Conservation (phyloP, 2,797 vertebrate species). For the Pteropus rufus region DNA sequence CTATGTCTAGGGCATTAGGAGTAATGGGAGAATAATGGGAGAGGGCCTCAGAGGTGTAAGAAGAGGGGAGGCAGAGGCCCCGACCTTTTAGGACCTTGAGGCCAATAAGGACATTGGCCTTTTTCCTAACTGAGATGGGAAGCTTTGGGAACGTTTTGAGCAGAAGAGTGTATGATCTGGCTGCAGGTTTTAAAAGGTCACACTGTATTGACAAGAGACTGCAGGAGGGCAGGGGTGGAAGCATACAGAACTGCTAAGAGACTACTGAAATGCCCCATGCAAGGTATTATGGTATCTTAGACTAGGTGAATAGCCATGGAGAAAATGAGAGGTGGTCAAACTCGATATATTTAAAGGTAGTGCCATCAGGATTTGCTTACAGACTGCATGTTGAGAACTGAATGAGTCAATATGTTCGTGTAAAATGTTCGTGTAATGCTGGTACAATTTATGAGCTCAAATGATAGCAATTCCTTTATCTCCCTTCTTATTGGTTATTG, state of each 20-base stretch:
- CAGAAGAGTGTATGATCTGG: neutral
- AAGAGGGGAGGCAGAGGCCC: neutral
- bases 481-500: neutral
- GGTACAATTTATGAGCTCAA: neutral
- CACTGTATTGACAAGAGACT: neutral
- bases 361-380: neutral
- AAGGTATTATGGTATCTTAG: neutral
- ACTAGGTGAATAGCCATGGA: neutral
- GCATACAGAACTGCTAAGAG: neutral
- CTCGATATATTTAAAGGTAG: neutral
- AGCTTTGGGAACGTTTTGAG: neutral
- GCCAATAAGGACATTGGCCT: neutral
- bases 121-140: neutral
- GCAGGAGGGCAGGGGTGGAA: neutral
- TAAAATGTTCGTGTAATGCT: neutral
- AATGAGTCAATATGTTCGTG: neutral
- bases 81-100: neutral
- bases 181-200: neutral
- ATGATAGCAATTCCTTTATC: neutral
- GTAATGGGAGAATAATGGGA: neutral
- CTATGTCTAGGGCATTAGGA: neutral
- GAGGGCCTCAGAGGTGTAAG: neutral
- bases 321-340: neutral
- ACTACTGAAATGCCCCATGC: neutral
- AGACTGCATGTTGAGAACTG: neutral